These are phyloP conservation scores for Gobio occitaniae DNA, from an alignment of 2,797 vertebrate species.

Conservation along the genomic window DNA sequence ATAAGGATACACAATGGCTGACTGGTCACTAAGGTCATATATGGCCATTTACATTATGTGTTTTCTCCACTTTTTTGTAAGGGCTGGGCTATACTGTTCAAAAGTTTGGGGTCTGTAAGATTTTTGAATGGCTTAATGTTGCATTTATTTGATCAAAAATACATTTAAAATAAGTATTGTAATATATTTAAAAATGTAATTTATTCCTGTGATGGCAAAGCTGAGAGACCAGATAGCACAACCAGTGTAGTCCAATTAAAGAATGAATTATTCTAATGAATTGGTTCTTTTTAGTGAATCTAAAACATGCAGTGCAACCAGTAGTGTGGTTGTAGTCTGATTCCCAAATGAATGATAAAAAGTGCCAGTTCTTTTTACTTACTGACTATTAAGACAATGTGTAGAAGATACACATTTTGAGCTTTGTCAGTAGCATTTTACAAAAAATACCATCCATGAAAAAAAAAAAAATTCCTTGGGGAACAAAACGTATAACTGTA, in stretches of 20 bases:
- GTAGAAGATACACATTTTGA: too few species aligned
- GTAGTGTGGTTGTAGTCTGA: neutral
- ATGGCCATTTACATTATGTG: constrained; percentile 12
- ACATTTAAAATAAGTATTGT: neutral
- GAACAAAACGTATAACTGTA: too few species aligned
- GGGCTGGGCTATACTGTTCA: neutral
- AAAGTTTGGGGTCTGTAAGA: neutral
- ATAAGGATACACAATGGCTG: constrained; percentile 22
- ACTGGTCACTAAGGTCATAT: constrained; percentile 8
- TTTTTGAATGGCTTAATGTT: too few species aligned
- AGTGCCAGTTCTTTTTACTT: neutral
- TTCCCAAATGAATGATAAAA: neutral
- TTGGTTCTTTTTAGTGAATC: neutral
- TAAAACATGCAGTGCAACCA: neutral
- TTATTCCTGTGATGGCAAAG: neutral
- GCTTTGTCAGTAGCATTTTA: neutral
- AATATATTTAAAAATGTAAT: neutral
- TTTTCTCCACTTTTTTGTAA: neutral
- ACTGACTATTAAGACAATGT: too few species aligned
- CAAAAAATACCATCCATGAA: too few species aligned
- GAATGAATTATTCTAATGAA: neutral
- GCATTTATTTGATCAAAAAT: neutral
- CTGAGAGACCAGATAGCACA: neutral
- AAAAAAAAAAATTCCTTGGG: too few species aligned
- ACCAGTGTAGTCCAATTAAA: neutral